Conservation (phyloP, 2,113 vertebrate genomes). For the Sphyrna mokarran region DNA sequence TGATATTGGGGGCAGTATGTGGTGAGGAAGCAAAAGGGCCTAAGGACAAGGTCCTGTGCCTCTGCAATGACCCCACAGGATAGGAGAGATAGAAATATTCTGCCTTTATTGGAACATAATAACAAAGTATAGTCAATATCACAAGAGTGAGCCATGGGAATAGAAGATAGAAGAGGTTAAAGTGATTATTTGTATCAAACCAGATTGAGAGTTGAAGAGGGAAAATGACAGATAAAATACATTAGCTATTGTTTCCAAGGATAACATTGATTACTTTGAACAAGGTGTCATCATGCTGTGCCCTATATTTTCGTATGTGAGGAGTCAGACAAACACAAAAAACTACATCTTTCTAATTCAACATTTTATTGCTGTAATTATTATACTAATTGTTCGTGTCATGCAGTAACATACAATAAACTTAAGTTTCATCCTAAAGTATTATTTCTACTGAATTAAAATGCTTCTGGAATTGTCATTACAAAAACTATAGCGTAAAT, state of each 20-base stretch:
- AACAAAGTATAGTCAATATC: not conserved
- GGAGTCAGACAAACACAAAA: not conserved
- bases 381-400: too few relatives aligned
- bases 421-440: not conserved
- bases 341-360: not conserved
- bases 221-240: not conserved
- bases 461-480: not conserved
- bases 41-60: not conserved
- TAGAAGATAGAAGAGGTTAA: not conserved
- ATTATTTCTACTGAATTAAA: not conserved
- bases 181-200: not conserved
- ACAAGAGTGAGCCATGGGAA: not conserved
- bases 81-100: not conserved
- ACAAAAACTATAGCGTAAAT: not conserved
- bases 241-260: too few relatives aligned
- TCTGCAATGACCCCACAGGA: not conserved
- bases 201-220: not conserved
- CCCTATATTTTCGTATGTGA: not conserved
- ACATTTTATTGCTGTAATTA: slow-evolving; percentile 14
- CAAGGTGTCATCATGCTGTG: not conserved
- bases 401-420: not conserved
- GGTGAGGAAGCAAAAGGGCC: not conserved
- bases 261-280: not conserved
- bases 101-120: not conserved
- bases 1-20: not conserved